A percentile compares a stretch with the other conserved stretches of the same genome.
Evolutionary conservation across 53 echinoderm and acorn worm species (phyloP).

Genomic region (Paracentrotus lividus): DNA sequence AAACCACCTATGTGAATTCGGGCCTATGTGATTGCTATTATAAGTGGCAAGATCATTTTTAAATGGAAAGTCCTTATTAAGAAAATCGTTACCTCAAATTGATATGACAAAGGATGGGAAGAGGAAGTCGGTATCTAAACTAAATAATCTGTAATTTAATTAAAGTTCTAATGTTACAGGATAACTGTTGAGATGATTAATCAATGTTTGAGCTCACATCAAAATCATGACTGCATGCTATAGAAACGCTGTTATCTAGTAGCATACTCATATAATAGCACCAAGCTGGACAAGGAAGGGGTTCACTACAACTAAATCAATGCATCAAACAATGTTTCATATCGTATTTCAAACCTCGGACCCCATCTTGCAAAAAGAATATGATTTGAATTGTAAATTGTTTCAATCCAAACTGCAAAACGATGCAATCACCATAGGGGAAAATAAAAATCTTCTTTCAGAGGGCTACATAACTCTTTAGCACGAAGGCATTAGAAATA

Average conservation of each 20-base stretch:
- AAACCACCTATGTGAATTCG: too few species aligned
- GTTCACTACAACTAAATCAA: constrained; percentile 26
- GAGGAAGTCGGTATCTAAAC: neutral
- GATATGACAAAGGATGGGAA: neutral
- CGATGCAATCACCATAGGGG: too few species aligned
- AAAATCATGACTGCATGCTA: neutral
- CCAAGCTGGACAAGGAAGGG: neutral
- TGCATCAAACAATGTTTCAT: constrained; percentile 19
- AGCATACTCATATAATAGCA: neutral
- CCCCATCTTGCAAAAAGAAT: too few species aligned
- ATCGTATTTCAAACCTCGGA: neutral
- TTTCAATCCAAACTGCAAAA: too few species aligned
- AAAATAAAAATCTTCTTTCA: too few species aligned
- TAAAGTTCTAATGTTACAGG: neutral
- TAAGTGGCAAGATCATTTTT: neutral
- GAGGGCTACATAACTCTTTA: too few species aligned
- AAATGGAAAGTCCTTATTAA: neutral
- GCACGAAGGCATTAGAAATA: too few species aligned
- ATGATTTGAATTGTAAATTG: too few species aligned
- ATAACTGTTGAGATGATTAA: neutral
- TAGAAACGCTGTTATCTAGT: neutral
- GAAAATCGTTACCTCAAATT: neutral
- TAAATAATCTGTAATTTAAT: neutral
- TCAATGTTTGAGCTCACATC: neutral
- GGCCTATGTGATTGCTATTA: too few species aligned